Percentiles rank a stretch among this genome's conserved stretches.
These are phyloP conservation scores for Babyrousa celebensis DNA, from an alignment of 2,797 vertebrate species.

Conservation along the genomic window DNA sequence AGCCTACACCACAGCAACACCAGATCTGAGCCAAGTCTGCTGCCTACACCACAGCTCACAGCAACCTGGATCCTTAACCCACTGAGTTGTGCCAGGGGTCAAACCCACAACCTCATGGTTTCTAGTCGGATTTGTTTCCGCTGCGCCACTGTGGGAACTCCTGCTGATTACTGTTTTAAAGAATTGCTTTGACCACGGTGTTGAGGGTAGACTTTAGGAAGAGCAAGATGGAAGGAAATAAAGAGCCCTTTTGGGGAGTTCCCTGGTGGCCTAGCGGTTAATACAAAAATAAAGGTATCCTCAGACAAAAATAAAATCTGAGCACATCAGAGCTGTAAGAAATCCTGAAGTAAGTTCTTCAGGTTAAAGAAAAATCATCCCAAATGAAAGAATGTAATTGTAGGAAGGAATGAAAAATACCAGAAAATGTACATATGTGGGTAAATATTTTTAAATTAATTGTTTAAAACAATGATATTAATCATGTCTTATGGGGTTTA, in stretches of 20 bases:
- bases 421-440: background rate
- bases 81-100: too few species aligned
- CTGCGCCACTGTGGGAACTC: too few species aligned
- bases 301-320: background rate
- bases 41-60: too few species aligned
- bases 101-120: too few species aligned
- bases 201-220: background rate
- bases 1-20: too few species aligned
- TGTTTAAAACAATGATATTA: background rate
- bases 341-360: background rate
- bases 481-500: background rate
- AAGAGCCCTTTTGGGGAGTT: background rate
- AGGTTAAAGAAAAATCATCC: background rate
- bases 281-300: constrained; percentile 20
- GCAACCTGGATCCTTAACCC: too few species aligned
- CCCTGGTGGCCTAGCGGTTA: too few species aligned
- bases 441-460: background rate
- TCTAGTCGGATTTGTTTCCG: too few species aligned
- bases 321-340: background rate
- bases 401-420: background rate
- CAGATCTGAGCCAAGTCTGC: too few species aligned
- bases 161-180: constrained; percentile 26
- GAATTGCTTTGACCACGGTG: background rate
- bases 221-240: background rate
- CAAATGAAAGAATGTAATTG: background rate